Evolutionary conservation across 1,140 invertebrate genomes (phyloP).

Genomic region (Parasteatoda tepidariorum): DNA sequence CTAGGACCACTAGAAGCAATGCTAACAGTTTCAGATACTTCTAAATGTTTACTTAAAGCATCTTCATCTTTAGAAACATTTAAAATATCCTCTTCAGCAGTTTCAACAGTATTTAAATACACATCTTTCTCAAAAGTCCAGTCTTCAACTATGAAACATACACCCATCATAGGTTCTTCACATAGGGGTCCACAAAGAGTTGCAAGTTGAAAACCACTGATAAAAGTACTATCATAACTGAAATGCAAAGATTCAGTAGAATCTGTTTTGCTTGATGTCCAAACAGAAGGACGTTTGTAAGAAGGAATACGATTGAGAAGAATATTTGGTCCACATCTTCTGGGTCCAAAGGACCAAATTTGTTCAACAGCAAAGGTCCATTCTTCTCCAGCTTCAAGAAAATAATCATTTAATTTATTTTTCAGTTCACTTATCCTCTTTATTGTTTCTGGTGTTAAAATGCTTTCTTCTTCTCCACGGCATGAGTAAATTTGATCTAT

Average conservation of each 20-base stretch:
- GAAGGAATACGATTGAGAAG: conserved; percentile 78
- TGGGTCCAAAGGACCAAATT: conserved; percentile 93
- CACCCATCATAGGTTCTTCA: conserved; percentile 95
- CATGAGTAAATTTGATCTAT: conserved; percentile 69
- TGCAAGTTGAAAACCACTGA: conserved; percentile 95
- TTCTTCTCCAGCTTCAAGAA: conserved; percentile 73
- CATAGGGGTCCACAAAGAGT: conserved; percentile 90
- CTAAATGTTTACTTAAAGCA: conserved; percentile 7
- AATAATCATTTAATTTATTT: conserved; percentile 74
- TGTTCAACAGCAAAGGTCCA: conserved; percentile 75
- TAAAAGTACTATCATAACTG: conserved; percentile 80
- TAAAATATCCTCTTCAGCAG: neutral
- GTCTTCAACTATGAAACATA: conserved; percentile 88
- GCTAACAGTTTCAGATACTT: conserved; percentile 52
- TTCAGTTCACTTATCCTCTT: conserved; percentile 72
- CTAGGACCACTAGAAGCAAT: conserved; percentile 16
- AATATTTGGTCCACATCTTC: conserved; percentile 89
- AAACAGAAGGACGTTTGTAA: conserved; percentile 59
- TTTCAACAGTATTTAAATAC: neutral
- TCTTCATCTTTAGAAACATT: neutral
- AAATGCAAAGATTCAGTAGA: conserved; percentile 56
- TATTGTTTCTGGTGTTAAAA: conserved; percentile 50
- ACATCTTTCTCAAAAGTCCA: conserved; percentile 71
- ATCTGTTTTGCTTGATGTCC: conserved; percentile 24
- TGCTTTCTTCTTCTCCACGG: conserved; percentile 10